Evolutionary conservation across 2,888 invertebrate genomes (phyloP).

Genomic region (Gryllus longicercus): DNA sequence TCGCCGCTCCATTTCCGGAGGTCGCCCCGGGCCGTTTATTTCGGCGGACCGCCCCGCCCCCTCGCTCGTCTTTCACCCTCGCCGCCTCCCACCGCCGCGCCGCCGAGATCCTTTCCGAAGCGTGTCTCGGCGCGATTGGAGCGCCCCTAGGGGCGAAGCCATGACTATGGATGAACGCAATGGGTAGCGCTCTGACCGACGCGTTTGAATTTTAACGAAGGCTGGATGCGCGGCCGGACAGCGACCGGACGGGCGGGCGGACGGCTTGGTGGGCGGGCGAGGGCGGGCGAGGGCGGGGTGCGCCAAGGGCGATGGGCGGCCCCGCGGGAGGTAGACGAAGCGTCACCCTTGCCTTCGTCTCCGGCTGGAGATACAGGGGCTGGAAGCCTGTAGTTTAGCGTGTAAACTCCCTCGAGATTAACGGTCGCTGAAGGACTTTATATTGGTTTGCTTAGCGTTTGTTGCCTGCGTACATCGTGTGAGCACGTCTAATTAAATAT

Average conservation of each 20-base stretch:
- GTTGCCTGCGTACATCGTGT: no score
- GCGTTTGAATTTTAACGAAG: slow-evolving; percentile 8
- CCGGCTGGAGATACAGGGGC: no score
- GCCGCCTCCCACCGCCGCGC: slow-evolving; percentile 19
- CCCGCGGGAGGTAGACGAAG: not conserved
- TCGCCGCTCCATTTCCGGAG: not conserved
- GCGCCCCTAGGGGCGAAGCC: not conserved
- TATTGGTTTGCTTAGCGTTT: no score
- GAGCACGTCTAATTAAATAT: no score
- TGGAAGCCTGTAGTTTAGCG: no score
- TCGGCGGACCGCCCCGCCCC: slow-evolving; percentile 4
- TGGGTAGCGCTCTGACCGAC: not conserved
- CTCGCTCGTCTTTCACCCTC: slow-evolving; percentile 20
- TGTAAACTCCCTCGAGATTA: no score
- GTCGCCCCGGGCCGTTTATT: not conserved
- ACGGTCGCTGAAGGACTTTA: no score
- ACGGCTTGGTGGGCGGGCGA: not conserved
- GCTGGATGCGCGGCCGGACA: not conserved
- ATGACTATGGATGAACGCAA: slow-evolving; percentile 17
- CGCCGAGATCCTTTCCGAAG: not conserved
- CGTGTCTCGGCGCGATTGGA: not conserved
- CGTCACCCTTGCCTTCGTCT: no score
- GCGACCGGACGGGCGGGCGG: not conserved
- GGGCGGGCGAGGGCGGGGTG: not conserved
- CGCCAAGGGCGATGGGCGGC: not conserved